phyloP scores from a whole-genome alignment of 2,797 vertebrate species.

The Ataeniobius toweri region DNA sequence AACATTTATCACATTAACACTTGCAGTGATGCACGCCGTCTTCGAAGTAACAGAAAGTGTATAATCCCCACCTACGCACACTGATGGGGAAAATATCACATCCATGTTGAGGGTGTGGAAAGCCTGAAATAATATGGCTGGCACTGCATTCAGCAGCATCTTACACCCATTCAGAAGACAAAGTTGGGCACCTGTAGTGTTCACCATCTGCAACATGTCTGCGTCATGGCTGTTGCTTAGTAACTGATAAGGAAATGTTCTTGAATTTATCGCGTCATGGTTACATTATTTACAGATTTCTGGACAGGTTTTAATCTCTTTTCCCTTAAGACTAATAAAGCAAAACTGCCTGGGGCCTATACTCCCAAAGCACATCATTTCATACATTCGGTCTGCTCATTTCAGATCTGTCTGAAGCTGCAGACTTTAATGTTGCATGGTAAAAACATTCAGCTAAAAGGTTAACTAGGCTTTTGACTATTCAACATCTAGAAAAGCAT shows the following conservation, averaged over 20 bases:
- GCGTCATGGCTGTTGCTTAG: slow-evolving; percentile 55
- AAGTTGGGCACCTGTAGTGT: slow-evolving; percentile 42
- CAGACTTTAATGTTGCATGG: not conserved
- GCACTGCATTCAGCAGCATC: slow-evolving; percentile 5
- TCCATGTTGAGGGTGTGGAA: slow-evolving; percentile 35
- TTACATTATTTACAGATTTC: not conserved
- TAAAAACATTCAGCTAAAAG: not conserved
- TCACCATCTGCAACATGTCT: slow-evolving; percentile 20
- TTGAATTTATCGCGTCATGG: not conserved
- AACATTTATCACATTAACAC: slow-evolving; percentile 56
- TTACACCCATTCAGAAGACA: slow-evolving; percentile 17
- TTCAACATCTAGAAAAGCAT: too few species aligned
- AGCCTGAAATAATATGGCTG: slow-evolving; percentile 36
- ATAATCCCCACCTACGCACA: slow-evolving; percentile 32
- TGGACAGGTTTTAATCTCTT: not conserved
- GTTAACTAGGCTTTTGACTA: not conserved
- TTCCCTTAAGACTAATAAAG: not conserved
- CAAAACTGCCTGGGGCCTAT: not conserved
- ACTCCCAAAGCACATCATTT: not conserved
- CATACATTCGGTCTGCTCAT: not conserved
- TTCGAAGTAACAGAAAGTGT: slow-evolving; percentile 34
- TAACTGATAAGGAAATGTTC: slow-evolving; percentile 43
- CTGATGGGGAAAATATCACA: slow-evolving; percentile 32
- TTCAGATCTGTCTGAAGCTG: not conserved
- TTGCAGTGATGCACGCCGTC: slow-evolving; percentile 31